Percentiles rank a stretch among this genome's conserved stretches.
Evolutionary conservation across 1,140 invertebrate genomes (phyloP).

Genomic region (Euura saliciscinereae): DNA sequence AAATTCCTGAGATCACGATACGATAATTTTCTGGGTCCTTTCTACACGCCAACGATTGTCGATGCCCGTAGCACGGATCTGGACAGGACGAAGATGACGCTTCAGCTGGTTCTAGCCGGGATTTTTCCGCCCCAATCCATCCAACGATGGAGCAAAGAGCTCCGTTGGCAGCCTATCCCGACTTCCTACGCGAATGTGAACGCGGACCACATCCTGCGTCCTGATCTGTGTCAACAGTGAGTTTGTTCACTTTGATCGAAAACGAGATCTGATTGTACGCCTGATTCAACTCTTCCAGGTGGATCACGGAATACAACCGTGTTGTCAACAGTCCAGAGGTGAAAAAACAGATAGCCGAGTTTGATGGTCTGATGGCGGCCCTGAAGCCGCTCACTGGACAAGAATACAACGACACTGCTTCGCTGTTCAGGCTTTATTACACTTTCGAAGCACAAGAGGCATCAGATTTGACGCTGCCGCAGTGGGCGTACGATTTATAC

Average conservation of each 20-base stretch:
- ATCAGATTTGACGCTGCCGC: slow-evolving; percentile 39
- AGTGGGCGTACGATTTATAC: slow-evolving; percentile 56
- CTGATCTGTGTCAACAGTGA: slow-evolving; percentile 24
- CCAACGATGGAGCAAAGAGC: slow-evolving; percentile 48
- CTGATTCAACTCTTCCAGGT: slow-evolving; percentile 20
- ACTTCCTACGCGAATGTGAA: too few relatives aligned
- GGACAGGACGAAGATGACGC: slow-evolving; percentile 63
- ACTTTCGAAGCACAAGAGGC: slow-evolving; percentile 55
- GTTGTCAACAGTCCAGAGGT: slow-evolving; percentile 50
- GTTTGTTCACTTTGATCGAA: too few relatives aligned
- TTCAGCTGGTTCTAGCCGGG: slow-evolving; percentile 46
- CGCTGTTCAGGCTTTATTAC: slow-evolving; percentile 61
- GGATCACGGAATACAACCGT: slow-evolving; percentile 39
- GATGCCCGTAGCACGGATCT: slow-evolving; percentile 63
- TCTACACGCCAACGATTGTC: slow-evolving; percentile 58
- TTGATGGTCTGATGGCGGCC: too few relatives aligned
- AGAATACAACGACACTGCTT: too few relatives aligned
- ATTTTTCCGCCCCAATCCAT: slow-evolving; percentile 47
- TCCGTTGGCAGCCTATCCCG: slow-evolving; percentile 54
- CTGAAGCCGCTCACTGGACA: too few relatives aligned
- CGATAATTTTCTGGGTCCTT: too few relatives aligned
- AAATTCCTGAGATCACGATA: slow-evolving; percentile 52
- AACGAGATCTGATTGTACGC: too few relatives aligned
- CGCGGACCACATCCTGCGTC: slow-evolving; percentile 34
- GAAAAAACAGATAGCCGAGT: slow-evolving; percentile 47